Base-by-base conservation (phyloP, 1,140 invertebrate genomes). In the Palaemon carinicauda region DNA sequence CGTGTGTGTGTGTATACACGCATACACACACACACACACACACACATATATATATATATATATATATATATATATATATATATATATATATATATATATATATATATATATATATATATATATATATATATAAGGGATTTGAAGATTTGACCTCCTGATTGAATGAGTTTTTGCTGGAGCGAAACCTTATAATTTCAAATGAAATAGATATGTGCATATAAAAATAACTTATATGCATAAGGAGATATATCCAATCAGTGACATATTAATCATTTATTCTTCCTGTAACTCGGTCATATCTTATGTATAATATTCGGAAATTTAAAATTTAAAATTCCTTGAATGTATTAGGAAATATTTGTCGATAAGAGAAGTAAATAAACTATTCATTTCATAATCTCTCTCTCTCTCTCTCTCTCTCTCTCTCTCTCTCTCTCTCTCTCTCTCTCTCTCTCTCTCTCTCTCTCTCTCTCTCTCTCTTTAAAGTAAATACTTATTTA, bases 331-430 rank as follows among this genome's bases (percentile, higher is more conserved):
- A 60, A 24, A 19, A 60, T n/a, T n/a, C n/a, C n/a, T n/a, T n/a
- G 54, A 60, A 19, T 60, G 24, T 60, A 7, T 60, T n/a, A 19
- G 54, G 7, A 24, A n/a, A 60, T 60, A 19, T 24, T n/a, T 60
- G 54, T 14, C 14, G 53, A 54, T 14, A 54, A 54, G 14, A 14
- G 14, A 54, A 14, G n/a, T 54, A 14, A 54, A 14, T 54, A 54
- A 54, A 14, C 17, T 71, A 10, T 24, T 71, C n/a, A n/a, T n/a
- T n/a, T n/a, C n/a, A n/a, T n/a, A n/a, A n/a, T n/a, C n/a, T n/a
- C n/a, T n/a, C n/a, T 21, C 65, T 74, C 71, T 33, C 71, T 74
- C 71, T 33, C 71, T n/a, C n/a, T n/a, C n/a, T n/a, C n/a, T n/a
- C n/a, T n/a, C n/a, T n/a, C n/a, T n/a, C n/a, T n/a, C n/a, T n/a